These are phyloP conservation scores for Sarcophaga rosellei DNA, from an alignment of 2,888 invertebrate species.

Conservation along the genomic window DNA sequence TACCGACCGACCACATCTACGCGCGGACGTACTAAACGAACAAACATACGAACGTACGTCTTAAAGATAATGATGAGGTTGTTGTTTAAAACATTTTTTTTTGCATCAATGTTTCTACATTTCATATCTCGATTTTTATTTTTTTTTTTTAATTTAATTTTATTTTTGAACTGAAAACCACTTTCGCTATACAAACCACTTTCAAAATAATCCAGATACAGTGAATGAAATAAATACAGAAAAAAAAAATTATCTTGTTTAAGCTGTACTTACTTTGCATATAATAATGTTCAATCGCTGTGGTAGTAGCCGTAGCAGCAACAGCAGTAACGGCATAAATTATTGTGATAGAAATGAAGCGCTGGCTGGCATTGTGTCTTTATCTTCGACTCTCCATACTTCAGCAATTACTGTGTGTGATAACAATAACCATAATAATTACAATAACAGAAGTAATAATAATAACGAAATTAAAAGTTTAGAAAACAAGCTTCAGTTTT, in stretches of 20 bases:
- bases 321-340: conserved; percentile 49
- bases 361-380: conserved; percentile 4
- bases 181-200: conserved; percentile 65
- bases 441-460: neutral
- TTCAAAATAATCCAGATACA: conserved; percentile 66
- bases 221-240: neutral
- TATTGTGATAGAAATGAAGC: conserved; percentile 48
- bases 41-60: neutral
- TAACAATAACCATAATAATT: neutral
- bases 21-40: no score
- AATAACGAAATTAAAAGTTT: conserved; percentile 54
- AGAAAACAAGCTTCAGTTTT: conserved; percentile 45
- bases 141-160: conserved; percentile 34
- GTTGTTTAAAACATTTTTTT: conserved; percentile 12
- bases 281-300: conserved; percentile 32
- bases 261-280: conserved; percentile 57
- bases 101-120: neutral
- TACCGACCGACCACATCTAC: neutral
- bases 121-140: conserved; percentile 29
- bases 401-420: conserved; percentile 21
- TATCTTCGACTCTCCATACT: no score
- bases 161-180: conserved; percentile 61
- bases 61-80: conserved; percentile 25
- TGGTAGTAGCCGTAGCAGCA: neutral
- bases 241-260: conserved; percentile 54